These are phyloP conservation scores for Metalampra italica DNA, from an alignment of 2,888 invertebrate genomes.

Conservation along the genomic window DNA sequence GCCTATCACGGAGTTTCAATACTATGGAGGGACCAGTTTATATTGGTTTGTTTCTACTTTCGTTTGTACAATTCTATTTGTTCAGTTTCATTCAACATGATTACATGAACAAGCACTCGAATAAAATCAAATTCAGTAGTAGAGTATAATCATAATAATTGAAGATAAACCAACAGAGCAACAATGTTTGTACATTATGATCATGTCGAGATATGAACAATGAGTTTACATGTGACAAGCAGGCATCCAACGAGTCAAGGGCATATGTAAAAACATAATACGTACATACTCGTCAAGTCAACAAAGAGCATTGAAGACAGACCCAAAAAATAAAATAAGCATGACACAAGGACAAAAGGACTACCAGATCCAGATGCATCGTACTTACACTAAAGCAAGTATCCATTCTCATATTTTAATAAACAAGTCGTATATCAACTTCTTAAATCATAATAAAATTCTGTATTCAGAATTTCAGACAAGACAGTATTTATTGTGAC, in stretches of 20 bases:
- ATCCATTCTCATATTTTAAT: constrained; percentile 19
- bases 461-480: no score
- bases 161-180: neutral
- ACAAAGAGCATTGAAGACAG: constrained; percentile 47
- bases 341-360: constrained; percentile 39
- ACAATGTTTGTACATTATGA: constrained; percentile 15
- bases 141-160: no score
- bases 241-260: constrained; percentile 49
- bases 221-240: constrained; percentile 48
- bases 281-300: constrained; percentile 59
- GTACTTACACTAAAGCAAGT: constrained; percentile 20
- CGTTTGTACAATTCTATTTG: neutral
- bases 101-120: no score
- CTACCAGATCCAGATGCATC: constrained; percentile 32
- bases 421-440: neutral
- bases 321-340: constrained; percentile 45
- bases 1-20: no score
- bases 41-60: no score
- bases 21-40: no score
- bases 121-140: no score
- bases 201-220: constrained; percentile 37
- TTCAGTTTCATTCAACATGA: no score
- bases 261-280: constrained; percentile 65
- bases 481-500: no score
- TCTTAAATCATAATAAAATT: neutral